Conservation (phyloP, 2,888 invertebrate species). For the Chorisops tibialis region DNA sequence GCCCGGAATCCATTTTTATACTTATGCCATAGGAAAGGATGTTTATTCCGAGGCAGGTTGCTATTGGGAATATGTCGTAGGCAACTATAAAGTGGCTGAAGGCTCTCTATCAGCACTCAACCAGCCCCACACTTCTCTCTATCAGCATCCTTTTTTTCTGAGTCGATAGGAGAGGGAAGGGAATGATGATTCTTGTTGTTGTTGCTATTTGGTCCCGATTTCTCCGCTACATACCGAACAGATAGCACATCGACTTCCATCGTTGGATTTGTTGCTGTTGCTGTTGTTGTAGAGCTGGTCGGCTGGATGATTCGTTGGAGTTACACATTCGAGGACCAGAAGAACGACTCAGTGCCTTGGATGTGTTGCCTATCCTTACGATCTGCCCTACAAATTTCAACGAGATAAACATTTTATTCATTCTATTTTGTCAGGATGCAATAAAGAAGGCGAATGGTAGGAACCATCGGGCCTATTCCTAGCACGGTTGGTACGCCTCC, state of each 20-base stretch:
- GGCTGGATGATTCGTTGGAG: too few relatives aligned
- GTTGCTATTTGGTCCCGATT: too few relatives aligned
- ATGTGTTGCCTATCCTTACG: neutral
- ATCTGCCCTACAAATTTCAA: conserved; percentile 22
- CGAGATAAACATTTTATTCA: conserved; percentile 32
- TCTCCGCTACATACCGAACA: neutral
- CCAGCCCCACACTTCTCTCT: neutral
- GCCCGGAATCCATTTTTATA: neutral
- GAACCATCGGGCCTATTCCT: neutral
- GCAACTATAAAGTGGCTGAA: conserved; percentile 6
- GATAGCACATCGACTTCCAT: neutral
- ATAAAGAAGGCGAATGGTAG: conserved; percentile 19
- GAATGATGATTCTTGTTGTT: neutral
- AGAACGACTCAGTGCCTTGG: too few relatives aligned
- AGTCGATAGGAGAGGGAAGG: too few relatives aligned
- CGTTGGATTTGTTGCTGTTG: neutral
- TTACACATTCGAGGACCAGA: too few relatives aligned
- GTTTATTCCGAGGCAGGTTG: too few relatives aligned
- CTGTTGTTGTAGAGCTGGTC: neutral
- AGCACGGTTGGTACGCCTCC: neutral
- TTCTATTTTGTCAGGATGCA: conserved; percentile 26
- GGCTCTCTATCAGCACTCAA: conserved; percentile 26
- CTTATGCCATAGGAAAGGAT: neutral
- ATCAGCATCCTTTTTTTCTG: too few relatives aligned
- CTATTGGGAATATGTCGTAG: too few relatives aligned